Base-by-base conservation (phyloP, 2,113 vertebrate species). In the Alouatta palliata region DNA sequence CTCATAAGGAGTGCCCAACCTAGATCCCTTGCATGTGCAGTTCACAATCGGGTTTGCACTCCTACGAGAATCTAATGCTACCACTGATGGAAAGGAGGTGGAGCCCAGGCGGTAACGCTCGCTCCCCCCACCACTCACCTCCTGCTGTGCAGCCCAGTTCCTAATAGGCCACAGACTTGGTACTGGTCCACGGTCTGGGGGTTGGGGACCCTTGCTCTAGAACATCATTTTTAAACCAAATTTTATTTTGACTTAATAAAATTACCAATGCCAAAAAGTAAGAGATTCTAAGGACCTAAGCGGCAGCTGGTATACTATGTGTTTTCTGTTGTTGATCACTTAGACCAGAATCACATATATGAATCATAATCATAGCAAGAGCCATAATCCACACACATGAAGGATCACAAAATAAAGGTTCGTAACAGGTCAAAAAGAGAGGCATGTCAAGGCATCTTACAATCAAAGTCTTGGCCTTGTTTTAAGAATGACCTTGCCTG, bases 161-260 rank as follows among this genome's bases (percentile, higher is more conserved):
- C 61, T 64, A 64, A 64, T 13, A 64, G 61, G 61, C 27, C 27
- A 64, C 61, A 32, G 61, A 64, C 61, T 2, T 64, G 27, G 6
- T 14, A 64, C 61, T 64, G 61, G 61, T 64, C 61, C 61, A 64
- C 0, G 2, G 27, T 30, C 13, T 32, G 61, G 27, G 12, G 61
- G 61, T 32, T 6, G 12, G 61, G 61, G 61, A 64, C 61, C 2
- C 12, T 30, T 45, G 40, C 40, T 45, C 73, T 77, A 43, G 79
- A 70, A 82, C 1, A 43, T 73, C 71, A 70, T 92, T 75, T 94
- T 82, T 86, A 75, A 89, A 87, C 64, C 32, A 52, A 54, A 49
- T 64, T 85, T 66, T 76, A 49, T 14, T 68, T 92, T 85, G 70
- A n/a, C 52, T 76, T 73, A 76, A 82, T 89, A 95, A 94, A 89